Evolutionary conservation across 2,113 vertebrate genomes (phyloP), one percentile per base, ranked within the genome.

Genomic region (Muscicapa adusta): DNA sequence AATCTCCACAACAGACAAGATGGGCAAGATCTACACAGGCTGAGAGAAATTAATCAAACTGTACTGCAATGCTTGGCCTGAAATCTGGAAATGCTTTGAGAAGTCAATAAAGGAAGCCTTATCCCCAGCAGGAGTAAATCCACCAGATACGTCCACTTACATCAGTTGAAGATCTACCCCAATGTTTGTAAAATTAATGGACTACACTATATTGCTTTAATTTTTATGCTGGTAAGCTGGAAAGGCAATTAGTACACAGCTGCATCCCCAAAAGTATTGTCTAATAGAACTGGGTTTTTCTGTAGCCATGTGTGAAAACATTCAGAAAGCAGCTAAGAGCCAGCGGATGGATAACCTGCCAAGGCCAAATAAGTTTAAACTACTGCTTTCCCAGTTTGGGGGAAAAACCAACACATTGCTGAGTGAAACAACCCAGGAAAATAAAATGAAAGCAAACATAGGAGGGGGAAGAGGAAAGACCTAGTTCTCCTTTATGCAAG

Each of bases 41-140:
- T 94, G 94, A 96, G 34, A 96, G 89, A 96, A 97, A 96, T 97
- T 97, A 98, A 97, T 97, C 88, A 94, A 96, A 97, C 54, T 90
- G 29, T 85, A 74, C 83, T 94, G 78, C 56, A 92, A 25, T 40
- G 34, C 63, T 94, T 93, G 82, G 67, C 56, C 89, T 73, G 40
- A 89, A 96, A 91, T 76, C 62, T 95, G 63, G 58, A 89, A 94
- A 94, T 76, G 38, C 33, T 79, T 89, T 85, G 58, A 85, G 67
- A 96, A 91, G 81, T 91, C 84, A 79, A 43, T 89, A 91, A 89
- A 79, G 19, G 43, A 88, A 66, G 38, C 28, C 51, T 91, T 89
- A 73, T 94, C 74, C 81, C 43, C 43, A 85, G 67, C 38, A 93
- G 74, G 36, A 93, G 22, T 63, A 89, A 95, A 91, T 91, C 50